phyloP scores from a whole-genome alignment of 53 echinoderm and acorn worm genomes.

The Temnopleurus reevesii region DNA sequence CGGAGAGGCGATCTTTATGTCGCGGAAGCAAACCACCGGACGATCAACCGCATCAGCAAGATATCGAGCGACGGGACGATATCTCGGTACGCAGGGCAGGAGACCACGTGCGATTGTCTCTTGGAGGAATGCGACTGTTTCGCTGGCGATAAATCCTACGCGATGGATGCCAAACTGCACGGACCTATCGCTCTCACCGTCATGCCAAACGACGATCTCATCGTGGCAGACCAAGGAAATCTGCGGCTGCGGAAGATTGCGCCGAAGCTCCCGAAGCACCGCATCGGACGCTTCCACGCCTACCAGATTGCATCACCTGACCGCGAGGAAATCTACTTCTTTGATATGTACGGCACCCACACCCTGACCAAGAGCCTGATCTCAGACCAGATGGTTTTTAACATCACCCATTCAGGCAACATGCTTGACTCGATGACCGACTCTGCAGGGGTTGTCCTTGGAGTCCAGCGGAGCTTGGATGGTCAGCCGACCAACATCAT shows the following conservation, averaged over 20 bases:
- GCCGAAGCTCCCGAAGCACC: conserved; percentile 58
- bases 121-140: conserved; percentile 83
- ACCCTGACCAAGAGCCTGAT: conserved; percentile 75
- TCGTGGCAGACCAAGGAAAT: conserved; percentile 93
- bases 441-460: conserved; percentile 65
- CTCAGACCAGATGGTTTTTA: conserved; percentile 71
- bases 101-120: conserved; percentile 78
- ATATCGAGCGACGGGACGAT: conserved; percentile 81
- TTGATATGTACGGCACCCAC: conserved; percentile 79
- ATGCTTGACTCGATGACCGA: conserved; percentile 64
- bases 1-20: conserved; percentile 80
- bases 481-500: conserved; percentile 27
- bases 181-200: conserved; percentile 83
- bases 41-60: conserved; percentile 75
- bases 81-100: conserved; percentile 75
- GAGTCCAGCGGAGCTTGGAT: conserved; percentile 33
- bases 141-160: conserved; percentile 70
- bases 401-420: conserved; percentile 76
- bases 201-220: conserved; percentile 64
- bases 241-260: conserved; percentile 77
- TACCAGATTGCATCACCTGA: conserved; percentile 79
- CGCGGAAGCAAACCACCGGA: conserved; percentile 82
- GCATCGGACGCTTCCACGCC: conserved; percentile 46
- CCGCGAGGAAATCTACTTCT: conserved; percentile 70
- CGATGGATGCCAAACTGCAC: conserved; percentile 76